These are phyloP conservation scores for Thecophora atra DNA, from an alignment of 2,888 invertebrate species.

Conservation along the genomic window DNA sequence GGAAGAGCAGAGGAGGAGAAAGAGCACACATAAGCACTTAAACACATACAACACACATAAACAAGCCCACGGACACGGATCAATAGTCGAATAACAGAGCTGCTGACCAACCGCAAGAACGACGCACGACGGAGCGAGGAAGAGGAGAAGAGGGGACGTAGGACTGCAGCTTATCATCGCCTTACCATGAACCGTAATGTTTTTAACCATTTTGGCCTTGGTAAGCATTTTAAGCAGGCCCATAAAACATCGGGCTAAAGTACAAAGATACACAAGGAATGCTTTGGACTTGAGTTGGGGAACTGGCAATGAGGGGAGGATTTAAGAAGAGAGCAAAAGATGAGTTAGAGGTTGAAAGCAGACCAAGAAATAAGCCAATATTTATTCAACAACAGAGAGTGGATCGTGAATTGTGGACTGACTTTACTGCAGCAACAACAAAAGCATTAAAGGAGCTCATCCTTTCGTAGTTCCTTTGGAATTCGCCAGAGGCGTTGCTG, in stretches of 20 bases:
- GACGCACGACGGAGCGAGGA: background rate
- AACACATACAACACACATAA: background rate
- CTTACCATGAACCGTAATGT: slow-evolving; percentile 11
- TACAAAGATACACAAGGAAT: background rate
- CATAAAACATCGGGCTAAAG: slow-evolving; percentile 14
- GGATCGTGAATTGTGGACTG: background rate
- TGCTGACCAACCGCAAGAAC: background rate
- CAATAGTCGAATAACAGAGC: background rate
- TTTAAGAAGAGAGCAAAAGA: background rate
- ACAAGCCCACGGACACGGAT: background rate
- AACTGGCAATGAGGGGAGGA: background rate
- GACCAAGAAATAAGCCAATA: slow-evolving; percentile 15
- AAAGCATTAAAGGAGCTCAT: background rate
- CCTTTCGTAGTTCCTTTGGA: background rate
- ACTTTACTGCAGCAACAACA: background rate
- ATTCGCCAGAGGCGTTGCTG: background rate
- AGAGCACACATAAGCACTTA: background rate
- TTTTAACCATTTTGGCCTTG: slow-evolving; percentile 28
- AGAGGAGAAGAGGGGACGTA: no score
- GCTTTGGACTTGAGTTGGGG: no score
- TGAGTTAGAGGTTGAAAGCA: no score
- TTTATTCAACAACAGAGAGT: slow-evolving; percentile 1
- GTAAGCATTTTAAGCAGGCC: slow-evolving; percentile 27
- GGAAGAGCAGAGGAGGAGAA: background rate
- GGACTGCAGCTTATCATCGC: slow-evolving; percentile 5